These are phyloP conservation scores for Triplophysa rosa DNA, from an alignment of 2,113 vertebrate species.

Conservation along the genomic window DNA sequence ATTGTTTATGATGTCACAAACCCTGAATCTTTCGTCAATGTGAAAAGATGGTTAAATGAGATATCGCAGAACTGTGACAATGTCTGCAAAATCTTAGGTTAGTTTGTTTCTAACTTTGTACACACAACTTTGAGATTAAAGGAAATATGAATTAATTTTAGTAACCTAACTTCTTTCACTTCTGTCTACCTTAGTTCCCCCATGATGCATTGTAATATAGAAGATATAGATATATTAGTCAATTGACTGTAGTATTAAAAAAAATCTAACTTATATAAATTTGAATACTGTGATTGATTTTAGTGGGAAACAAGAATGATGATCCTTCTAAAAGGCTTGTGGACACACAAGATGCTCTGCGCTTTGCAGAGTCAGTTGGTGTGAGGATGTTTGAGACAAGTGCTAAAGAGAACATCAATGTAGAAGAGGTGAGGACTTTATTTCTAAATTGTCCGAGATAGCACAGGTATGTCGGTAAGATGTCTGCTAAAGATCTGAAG, in stretches of 20 bases:
- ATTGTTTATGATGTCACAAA: slow-evolving; percentile 86
- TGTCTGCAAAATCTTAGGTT: slow-evolving; percentile 83
- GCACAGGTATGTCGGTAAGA: too few species aligned
- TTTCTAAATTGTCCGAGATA: too few species aligned
- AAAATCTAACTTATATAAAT: background rate
- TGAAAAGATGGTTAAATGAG: slow-evolving; percentile 83
- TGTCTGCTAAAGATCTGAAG: too few species aligned
- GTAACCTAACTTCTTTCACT: background rate
- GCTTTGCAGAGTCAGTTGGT: slow-evolving; percentile 80
- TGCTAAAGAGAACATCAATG: slow-evolving; percentile 84
- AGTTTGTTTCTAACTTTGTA: slow-evolving; percentile 32
- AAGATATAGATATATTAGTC: background rate
- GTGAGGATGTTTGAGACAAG: slow-evolving; percentile 81
- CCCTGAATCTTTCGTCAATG: slow-evolving; percentile 81
- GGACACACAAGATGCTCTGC: slow-evolving; percentile 74
- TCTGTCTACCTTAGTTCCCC: background rate
- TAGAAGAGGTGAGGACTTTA: slow-evolving; percentile 75
- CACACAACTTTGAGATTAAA: background rate
- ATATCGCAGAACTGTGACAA: slow-evolving; percentile 84
- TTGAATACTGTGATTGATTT: background rate
- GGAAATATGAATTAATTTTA: background rate
- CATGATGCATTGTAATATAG: background rate
- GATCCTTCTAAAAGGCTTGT: slow-evolving; percentile 76
- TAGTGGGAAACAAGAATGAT: slow-evolving; percentile 85
- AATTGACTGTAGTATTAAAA: background rate